Evolutionary conservation across 1,140 invertebrate species (phyloP), one percentile per base, ranked within the genome.

Genomic region (Brachionus calyciflorus): DNA sequence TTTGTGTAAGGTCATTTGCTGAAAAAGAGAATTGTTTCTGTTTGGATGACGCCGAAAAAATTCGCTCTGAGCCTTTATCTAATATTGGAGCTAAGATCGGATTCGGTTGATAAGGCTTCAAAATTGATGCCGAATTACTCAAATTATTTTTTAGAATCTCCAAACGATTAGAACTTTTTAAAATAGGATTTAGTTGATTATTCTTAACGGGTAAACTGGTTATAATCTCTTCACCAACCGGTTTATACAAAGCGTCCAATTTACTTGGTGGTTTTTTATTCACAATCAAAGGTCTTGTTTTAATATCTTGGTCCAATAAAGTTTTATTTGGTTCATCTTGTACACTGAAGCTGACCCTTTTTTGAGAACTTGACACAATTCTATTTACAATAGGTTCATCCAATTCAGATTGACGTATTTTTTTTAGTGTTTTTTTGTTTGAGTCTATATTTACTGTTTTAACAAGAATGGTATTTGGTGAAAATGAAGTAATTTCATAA

Each of bases 311-410:
- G n/a, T n/a, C n/a, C n/a, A n/a, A n/a, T n/a, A n/a, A n/a, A 0
- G 19, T 19, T 65, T 37, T 7, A 24, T 41, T 55, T 14, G n/a
- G 14, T 3, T 65, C 60, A 12, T 65, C 55, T 3, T 17, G 33
- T 3, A 60, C 10, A 65, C 33, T 65, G 10, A 65, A 65, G 19
- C 60, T 65, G 2, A 65, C 60, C 28, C 30, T 65, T 46, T 65
- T 65, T 14, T 65, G 40, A 12, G 60, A 65, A 28, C 60, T 65
- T 3, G 60, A 65, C 5, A 60, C 55, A 7, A 65, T 44, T 2
- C 60, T 14, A 17, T 65, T 41, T 12, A 24, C n/a, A n/a, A n/a
- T 21, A 1, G 17, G 33, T 33, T 46, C 41, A 30, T 40, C 30
- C 1, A 3, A 2, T 19, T 63, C 30, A 0, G 17, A n/a, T 19